Evolutionary conservation across 2,113 vertebrate species (phyloP), one percentile per base, ranked within the genome.

Genomic region (Ailuropoda melanoleuca): DNA sequence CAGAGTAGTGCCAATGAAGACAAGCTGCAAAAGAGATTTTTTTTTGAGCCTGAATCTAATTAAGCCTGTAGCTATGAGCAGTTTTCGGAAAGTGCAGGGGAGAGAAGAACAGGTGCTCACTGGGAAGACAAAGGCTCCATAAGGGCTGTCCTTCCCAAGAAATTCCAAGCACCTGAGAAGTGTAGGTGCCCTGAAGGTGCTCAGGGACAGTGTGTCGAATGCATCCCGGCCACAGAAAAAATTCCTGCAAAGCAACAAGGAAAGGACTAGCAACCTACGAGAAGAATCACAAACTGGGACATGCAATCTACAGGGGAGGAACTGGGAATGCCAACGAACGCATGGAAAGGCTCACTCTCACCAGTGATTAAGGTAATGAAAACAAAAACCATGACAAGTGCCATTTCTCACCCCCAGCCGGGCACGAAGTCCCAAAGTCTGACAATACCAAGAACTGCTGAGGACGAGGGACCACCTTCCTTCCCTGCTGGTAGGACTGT

Each of bases 401-500:
- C 11, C 4, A 21, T 39, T 37, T 93, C 84, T 19, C 37, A 50
- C 24, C 31, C 46, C 43, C 23, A 21, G 7, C 12, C 3, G 6
- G 56, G 56, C 46, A 81, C 9, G 13, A 31, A 34, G 15, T 34
- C 31, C 3, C n/a, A 21, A 37, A 37, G 19, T 39, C 26, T 85
- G 91, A 46, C 8, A 26, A 18, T 18, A 72, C 21, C 75, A 39
- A 23, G 10, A 1, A 13, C 24, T 39, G 39, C 80, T 72, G 62
- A 46, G 62, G 31, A n/a, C 14, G 26, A 34, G 53, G 14, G 2
- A 3, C n/a, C 21, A 8, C 1, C 34, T 19, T 31, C 81, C 18
- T 6, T 3, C 29, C 12, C 11, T 1, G 6, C 24, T 1, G 8
- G 70, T 2, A 15, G 55, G 29, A 10, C 1, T 6, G 17, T n/a